Conservation (phyloP, 2,888 invertebrate genomes). For the Syritta pipiens region DNA sequence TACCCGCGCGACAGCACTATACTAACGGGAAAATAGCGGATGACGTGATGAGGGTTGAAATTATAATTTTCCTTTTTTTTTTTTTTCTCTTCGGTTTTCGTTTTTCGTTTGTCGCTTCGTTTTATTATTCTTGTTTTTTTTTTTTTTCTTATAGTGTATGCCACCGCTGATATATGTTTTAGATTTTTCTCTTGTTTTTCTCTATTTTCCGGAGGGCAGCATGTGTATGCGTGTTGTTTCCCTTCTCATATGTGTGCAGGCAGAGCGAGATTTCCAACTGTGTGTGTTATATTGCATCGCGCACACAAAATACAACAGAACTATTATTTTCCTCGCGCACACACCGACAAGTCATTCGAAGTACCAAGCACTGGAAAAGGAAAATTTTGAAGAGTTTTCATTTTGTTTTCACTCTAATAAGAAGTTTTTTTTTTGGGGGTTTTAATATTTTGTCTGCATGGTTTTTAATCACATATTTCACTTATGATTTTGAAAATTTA, state of each 20-base stretch:
- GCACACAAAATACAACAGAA: conserved; percentile 34
- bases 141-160: conserved; percentile 29
- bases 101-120: conserved; percentile 17
- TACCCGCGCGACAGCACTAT: conserved; percentile 63
- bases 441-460: not conserved
- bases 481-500: not conserved
- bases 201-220: conserved; percentile 44
- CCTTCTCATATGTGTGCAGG: too few relatives aligned
- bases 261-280: not conserved
- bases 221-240: conserved; percentile 31
- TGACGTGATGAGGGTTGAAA: conserved; percentile 70
- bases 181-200: conserved; percentile 52
- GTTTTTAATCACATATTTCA: not conserved
- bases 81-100: conserved; percentile 21
- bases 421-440: conserved; percentile 6
- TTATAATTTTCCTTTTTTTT: conserved; percentile 60
- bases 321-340: conserved; percentile 46
- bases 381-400: conserved; percentile 53
- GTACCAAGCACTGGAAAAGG: conserved; percentile 52
- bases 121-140: conserved; percentile 9
- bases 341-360: conserved; percentile 30
- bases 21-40: conserved; percentile 67
- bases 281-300: conserved; percentile 33
- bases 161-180: conserved; percentile 42
- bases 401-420: conserved; percentile 29